Evolutionary conservation across 2,797 vertebrate species (phyloP).

Genomic region (Phyllotis vaccarum): DNA sequence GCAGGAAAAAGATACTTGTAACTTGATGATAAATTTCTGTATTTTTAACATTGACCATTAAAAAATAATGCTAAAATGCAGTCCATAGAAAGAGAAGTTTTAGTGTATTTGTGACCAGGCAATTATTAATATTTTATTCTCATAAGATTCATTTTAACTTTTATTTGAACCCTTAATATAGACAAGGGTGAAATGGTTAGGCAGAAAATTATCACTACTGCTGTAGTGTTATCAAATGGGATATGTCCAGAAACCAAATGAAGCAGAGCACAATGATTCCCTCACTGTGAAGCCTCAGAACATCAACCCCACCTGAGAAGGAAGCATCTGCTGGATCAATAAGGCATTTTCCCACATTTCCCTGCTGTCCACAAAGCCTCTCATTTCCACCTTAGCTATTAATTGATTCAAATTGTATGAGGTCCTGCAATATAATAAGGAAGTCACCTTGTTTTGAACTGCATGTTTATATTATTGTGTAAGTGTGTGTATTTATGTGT

Average conservation of each 20-base stretch:
- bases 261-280: constrained; percentile 61
- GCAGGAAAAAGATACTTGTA: neutral
- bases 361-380: constrained; percentile 74
- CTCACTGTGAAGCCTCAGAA: constrained; percentile 70
- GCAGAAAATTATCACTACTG: constrained; percentile 57
- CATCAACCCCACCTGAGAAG: constrained; percentile 80
- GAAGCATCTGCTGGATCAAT: constrained; percentile 83
- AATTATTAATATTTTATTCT: constrained; percentile 17
- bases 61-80: constrained; percentile 74
- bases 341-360: constrained; percentile 84
- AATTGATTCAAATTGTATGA: constrained; percentile 83
- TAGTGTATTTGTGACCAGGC: neutral
- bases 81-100: constrained; percentile 15
- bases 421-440: constrained; percentile 30
- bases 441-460: neutral
- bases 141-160: constrained; percentile 70
- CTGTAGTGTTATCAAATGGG: constrained; percentile 52
- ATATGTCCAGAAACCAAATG: constrained; percentile 11
- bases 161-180: constrained; percentile 6
- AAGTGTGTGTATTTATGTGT: neutral
- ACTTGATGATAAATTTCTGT: constrained; percentile 41
- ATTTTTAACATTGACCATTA: constrained; percentile 52
- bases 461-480: neutral
- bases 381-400: constrained; percentile 80
- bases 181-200: neutral